Base-by-base conservation (phyloP, 1,140 invertebrate species). In the Streblospio benedicti region DNA sequence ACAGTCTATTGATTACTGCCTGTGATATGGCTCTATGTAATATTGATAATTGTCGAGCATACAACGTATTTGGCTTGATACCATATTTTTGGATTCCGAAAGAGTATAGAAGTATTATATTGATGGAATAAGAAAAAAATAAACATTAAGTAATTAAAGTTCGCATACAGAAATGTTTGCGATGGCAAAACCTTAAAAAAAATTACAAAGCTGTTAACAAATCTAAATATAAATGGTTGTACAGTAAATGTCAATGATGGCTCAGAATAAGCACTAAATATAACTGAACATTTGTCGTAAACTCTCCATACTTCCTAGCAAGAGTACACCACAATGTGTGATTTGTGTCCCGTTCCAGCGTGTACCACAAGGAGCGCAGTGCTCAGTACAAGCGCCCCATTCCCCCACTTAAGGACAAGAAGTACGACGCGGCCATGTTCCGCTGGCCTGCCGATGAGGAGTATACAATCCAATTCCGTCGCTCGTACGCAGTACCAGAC, bases 401-500 rank as follows among this genome's bases (percentile, higher is more conserved):
- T 14, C 31, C 60, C 16, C 63, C 66, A 18, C 52, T 75, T 16
- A 62, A 57, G 27, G 66, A 67, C 6, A 59, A 65, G 5, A 72
- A 75, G 53, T 59, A 68, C 54, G 70, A 71, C 47, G 71, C 71
- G 31, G 68, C 73, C 60, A 52, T 73, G 18, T 75, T 75, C 59
- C 54, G 65, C 28, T 65, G 64, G 14, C 65, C 65, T 9, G 68
- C 45, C 25, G 45, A 47, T 47, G 45, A 27, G 30, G 23, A 2
- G 45, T 28, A 28, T 23, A 2, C 45, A 23, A 9, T 23, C 25
- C n/a, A 28, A 28, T 14, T 27, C 45, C 9, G 45, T n/a, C n/a
- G 45, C 45, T 28, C 45, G 45, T 47, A 47, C n/a, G 45, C 30
- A 28, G 23, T 47, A 6, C 45, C 45, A 12, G 12, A 23, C 6